phyloP scores from a whole-genome alignment of 2,797 vertebrate species.

The Xiphorhynchus erythropygius region DNA sequence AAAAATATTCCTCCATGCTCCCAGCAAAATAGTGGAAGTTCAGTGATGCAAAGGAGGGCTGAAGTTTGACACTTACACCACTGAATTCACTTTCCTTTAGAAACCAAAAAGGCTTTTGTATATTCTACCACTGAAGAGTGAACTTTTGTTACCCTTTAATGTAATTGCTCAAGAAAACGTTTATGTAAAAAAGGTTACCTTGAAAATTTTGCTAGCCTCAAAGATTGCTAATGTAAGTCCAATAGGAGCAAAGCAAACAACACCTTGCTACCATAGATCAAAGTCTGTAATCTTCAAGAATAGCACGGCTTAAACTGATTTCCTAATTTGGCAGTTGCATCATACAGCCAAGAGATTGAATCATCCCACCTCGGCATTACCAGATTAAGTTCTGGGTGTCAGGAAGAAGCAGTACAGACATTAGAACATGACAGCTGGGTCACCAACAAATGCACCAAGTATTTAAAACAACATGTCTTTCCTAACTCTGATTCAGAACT shows the following conservation, averaged over 20 bases:
- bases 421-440: neutral
- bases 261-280: rapidly evolving
- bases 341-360: neutral
- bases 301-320: neutral
- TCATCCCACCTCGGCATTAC: neutral
- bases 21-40: neutral
- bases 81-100: neutral
- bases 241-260: neutral
- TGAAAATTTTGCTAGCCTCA: neutral
- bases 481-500: neutral
- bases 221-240: neutral
- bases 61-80: neutral
- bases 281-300: neutral
- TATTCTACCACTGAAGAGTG: neutral
- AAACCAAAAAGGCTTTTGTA: neutral
- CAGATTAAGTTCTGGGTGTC: neutral
- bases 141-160: neutral
- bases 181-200: neutral
- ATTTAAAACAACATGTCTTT: conserved; percentile 1
- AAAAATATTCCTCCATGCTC: neutral
- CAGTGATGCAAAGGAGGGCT: neutral
- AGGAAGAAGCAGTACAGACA: neutral
- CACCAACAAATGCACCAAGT: neutral
- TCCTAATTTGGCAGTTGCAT: conserved; percentile 9
- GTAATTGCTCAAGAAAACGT: neutral